Evolutionary conservation across 2,797 vertebrate species (phyloP).

Genomic region (Lates japonicus): DNA sequence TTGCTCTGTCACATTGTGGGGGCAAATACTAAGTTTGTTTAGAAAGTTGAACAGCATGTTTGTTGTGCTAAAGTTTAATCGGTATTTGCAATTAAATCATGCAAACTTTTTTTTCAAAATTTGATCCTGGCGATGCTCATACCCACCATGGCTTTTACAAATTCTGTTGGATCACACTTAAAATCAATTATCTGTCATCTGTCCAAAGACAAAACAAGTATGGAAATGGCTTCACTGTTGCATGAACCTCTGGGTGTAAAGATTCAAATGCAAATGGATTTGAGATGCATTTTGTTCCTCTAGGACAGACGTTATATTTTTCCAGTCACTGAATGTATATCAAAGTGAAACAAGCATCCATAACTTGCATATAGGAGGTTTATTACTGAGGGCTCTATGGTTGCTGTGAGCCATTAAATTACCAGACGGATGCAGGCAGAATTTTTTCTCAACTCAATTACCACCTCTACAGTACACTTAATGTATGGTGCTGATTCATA

Average conservation of each 20-base stretch:
- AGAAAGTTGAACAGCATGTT: background rate
- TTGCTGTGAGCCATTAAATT: constrained; percentile 4
- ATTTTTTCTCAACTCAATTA: background rate
- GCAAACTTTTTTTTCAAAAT: background rate
- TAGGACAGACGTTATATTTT: constrained; percentile 19
- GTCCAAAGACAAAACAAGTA: background rate
- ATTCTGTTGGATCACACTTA: background rate
- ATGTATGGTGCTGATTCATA: background rate
- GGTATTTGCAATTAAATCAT: constrained; percentile 10
- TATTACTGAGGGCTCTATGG: background rate
- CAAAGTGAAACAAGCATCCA: constrained; percentile 33
- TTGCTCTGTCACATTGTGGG: constrained; percentile 16
- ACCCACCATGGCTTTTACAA: background rate
- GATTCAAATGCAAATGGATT: constrained; percentile 13
- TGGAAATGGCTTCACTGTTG: constrained; percentile 5
- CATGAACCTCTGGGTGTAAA: constrained; percentile 7
- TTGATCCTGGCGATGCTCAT: background rate
- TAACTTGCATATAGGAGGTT: constrained; percentile 24
- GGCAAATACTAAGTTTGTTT: constrained; percentile 16
- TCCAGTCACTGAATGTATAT: constrained; percentile 26
- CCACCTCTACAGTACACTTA: background rate
- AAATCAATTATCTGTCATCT: background rate
- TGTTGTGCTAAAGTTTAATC: background rate
- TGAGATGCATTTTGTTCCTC: constrained; percentile 16
- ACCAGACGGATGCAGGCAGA: background rate